Evolutionary conservation across 2,888 invertebrate genomes (phyloP).

Genomic region (Camptogramma bilineatum): DNA sequence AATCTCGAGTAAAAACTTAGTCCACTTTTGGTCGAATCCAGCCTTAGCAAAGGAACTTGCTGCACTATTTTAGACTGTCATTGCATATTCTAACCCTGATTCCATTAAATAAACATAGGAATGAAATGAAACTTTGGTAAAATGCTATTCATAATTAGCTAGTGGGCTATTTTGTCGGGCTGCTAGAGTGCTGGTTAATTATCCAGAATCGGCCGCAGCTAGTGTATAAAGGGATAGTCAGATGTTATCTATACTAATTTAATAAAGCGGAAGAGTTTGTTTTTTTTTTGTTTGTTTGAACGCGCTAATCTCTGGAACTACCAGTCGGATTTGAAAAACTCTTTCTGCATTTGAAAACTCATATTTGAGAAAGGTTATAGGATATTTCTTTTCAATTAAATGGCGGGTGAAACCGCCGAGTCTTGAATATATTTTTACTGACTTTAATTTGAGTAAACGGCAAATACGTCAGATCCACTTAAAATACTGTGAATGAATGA

Average conservation of each 20-base stretch:
- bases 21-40: too few species aligned
- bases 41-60: neutral
- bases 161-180: neutral
- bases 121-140: constrained; percentile 11
- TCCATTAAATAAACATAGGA: constrained; percentile 6
- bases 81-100: neutral
- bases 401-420: too few species aligned
- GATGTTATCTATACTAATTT: constrained; percentile 10
- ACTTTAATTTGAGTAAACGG: neutral
- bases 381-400: too few species aligned
- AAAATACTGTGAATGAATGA: neutral
- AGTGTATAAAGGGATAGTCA: neutral
- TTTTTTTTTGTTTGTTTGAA: too few species aligned
- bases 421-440: too few species aligned
- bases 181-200: constrained; percentile 11
- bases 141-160: constrained; percentile 20
- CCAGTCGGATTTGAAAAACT: too few species aligned
- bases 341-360: too few species aligned
- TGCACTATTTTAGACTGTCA: neutral
- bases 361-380: too few species aligned
- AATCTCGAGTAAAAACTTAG: too few species aligned
- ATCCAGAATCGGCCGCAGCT: constrained; percentile 5
- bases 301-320: too few species aligned
- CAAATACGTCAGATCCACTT: neutral
- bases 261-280: too few species aligned